A percentile compares a stretch with the other conserved stretches of the same genome.
Conservation (phyloP, 2,888 invertebrate species). For the Drosophila vallismaia region DNA sequence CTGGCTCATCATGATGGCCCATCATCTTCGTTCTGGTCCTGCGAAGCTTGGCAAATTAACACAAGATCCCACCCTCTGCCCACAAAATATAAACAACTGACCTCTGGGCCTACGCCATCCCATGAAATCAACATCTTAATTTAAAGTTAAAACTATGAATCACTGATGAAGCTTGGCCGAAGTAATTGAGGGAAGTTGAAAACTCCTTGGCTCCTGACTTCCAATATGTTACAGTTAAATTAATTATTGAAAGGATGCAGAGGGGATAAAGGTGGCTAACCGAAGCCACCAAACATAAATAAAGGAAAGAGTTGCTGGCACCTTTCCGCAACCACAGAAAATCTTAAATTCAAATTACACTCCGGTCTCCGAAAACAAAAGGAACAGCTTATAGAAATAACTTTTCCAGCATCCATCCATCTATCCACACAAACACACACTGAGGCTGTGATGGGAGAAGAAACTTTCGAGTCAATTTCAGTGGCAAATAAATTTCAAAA, state of each 20-base stretch:
- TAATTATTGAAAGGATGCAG: constrained; percentile 67
- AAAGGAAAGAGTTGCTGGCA: constrained; percentile 33
- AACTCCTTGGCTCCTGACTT: neutral
- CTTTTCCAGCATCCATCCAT: constrained; percentile 41
- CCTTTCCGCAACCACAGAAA: constrained; percentile 72
- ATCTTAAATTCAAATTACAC: constrained; percentile 80
- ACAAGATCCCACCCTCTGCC: constrained; percentile 42
- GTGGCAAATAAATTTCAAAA: constrained; percentile 74
- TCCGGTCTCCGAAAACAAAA: constrained; percentile 67
- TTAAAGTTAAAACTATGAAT: constrained; percentile 76
- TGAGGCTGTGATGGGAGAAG: neutral
- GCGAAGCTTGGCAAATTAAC: constrained; percentile 72
- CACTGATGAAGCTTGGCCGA: constrained; percentile 66
- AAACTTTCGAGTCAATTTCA: constrained; percentile 73
- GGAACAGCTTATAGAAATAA: constrained; percentile 73
- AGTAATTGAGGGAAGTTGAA: constrained; percentile 4
- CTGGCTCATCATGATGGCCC: constrained; percentile 17
- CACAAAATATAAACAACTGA: constrained; percentile 67
- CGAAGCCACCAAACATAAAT: constrained; percentile 30
- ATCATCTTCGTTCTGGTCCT: constrained; percentile 24
- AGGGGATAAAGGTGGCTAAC: constrained; percentile 11
- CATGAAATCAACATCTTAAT: constrained; percentile 51
- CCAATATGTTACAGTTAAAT: constrained; percentile 71
- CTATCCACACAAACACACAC: constrained; percentile 14
- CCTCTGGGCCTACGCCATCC: constrained; percentile 46